phyloP scores from a whole-genome alignment of 2,888 invertebrate genomes.

The Proisotoma minuta region DNA sequence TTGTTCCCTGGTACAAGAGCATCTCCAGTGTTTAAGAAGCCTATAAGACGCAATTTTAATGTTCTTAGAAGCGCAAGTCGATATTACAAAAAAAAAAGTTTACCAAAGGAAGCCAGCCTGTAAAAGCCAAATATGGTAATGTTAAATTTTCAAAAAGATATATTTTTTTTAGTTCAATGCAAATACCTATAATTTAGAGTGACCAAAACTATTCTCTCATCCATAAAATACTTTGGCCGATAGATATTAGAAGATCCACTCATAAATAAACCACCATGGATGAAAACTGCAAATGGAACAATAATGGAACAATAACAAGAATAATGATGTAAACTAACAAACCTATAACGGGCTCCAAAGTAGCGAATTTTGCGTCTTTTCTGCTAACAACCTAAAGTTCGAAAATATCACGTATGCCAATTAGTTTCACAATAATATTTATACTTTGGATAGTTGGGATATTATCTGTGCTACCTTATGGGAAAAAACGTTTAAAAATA shows the following conservation, averaged over 20 bases:
- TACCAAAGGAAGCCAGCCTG: constrained; percentile 31
- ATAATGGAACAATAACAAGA: too few relatives aligned
- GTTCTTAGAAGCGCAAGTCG: too few relatives aligned
- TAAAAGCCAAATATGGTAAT: background rate
- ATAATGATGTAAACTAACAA: too few relatives aligned
- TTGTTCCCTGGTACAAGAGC: constrained; percentile 25
- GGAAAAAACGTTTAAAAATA: constrained; percentile 25
- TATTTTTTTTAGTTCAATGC: background rate
- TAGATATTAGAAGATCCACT: constrained; percentile 31
- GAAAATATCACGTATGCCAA: too few relatives aligned
- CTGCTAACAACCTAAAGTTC: too few relatives aligned
- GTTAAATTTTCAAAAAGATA: background rate
- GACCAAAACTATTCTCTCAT: constrained; percentile 28
- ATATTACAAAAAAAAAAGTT: too few relatives aligned
- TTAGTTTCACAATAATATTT: background rate
- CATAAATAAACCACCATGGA: constrained; percentile 34
- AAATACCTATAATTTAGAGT: constrained; percentile 25
- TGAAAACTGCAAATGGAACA: too few relatives aligned
- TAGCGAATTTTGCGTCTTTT: too few relatives aligned
- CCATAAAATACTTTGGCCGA: constrained; percentile 33
- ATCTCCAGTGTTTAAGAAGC: constrained; percentile 36
- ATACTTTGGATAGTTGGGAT: background rate
- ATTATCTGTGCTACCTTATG: background rate
- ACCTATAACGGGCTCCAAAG: too few relatives aligned
- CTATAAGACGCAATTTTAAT: too few relatives aligned